Conservation (phyloP, 2,888 invertebrate genomes). For the Andrena flavipes region DNA sequence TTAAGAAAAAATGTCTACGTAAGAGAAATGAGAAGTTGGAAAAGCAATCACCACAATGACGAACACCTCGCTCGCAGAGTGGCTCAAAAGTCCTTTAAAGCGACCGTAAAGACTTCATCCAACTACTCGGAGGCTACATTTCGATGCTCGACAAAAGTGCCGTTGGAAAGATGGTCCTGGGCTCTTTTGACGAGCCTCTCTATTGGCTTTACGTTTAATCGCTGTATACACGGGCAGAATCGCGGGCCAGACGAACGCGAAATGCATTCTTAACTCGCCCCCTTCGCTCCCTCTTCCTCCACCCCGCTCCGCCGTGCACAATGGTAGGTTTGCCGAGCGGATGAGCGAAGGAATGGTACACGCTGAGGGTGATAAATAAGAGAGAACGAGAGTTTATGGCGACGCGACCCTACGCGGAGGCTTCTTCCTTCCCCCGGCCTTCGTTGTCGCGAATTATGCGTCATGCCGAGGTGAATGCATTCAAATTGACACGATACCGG, state of each 20-base stretch:
- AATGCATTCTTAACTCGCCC: slow-evolving; percentile 69
- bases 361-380: slow-evolving; percentile 71
- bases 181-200: slow-evolving; percentile 42
- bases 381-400: slow-evolving; percentile 67
- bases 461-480: slow-evolving; percentile 66
- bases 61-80: background rate
- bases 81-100: slow-evolving; percentile 3
- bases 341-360: slow-evolving; percentile 60
- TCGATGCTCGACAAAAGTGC: slow-evolving; percentile 24
- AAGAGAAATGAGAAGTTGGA: too few species aligned
- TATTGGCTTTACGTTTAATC: slow-evolving; percentile 52
- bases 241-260: slow-evolving; percentile 56
- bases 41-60: background rate
- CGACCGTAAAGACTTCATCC: background rate
- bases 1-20: too few species aligned
- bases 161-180: slow-evolving; percentile 28
- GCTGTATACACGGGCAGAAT: slow-evolving; percentile 35
- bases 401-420: slow-evolving; percentile 46
- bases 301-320: slow-evolving; percentile 9
- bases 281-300: background rate
- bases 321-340: slow-evolving; percentile 56
- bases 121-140: slow-evolving; percentile 6
- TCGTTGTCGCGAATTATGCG: slow-evolving; percentile 66
- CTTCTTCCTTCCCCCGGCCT: slow-evolving; percentile 51
- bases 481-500: slow-evolving; percentile 67